Base-by-base conservation (phyloP, 2,113 vertebrate species). In the Cettia cetti region DNA sequence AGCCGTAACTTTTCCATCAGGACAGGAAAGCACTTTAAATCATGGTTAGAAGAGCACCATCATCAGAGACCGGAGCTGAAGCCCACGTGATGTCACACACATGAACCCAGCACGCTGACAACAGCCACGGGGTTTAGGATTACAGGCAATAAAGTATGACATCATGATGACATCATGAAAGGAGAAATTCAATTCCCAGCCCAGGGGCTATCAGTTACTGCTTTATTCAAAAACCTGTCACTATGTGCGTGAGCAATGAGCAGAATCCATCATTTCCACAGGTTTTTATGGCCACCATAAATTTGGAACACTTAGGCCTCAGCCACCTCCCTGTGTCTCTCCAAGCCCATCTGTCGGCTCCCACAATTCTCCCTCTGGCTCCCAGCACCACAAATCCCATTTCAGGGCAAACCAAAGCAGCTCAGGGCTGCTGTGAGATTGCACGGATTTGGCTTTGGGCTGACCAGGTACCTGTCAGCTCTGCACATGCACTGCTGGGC, bases 91-190 rank as follows among this genome's bases (percentile, higher is more conserved):
- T 93, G 69, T 80, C 90, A 69, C 5, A 1, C 31, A 3, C 64
- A 3, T 65, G 72, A 81, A 39, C 47, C 69, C 91, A 77, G 82
- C 71, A 59, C 0, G 0, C 54, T 59, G 88, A 86, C 82, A 92
- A 3, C 50, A 77, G 52, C 54, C 77, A 14, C 6, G 42, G 59
- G 59, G 63, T 24, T 35, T 56, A 40, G 74, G 86, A 53, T 92
- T 77, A 92, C 33, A 82, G 64, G 63, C 92, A 69, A 93, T 96
- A 92, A 97, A 94, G 68, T 5, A 92, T 97, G 96, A 96, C 82
- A 86, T 95, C 95, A 94, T 77, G 76, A 63, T 96, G 94, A 96
- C 71, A 59, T 95, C 96, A 96, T 88, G 82, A 65, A 80, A 89
- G 69, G 56, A 86, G 69, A 59, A 74, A 68, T 75, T 66, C 24